A percentile compares a stretch with the other conserved stretches of the same genome.
Evolutionary conservation across 92 coral and sea anemone species (phyloP).

Genomic region (Parazoanthus swiftii): DNA sequence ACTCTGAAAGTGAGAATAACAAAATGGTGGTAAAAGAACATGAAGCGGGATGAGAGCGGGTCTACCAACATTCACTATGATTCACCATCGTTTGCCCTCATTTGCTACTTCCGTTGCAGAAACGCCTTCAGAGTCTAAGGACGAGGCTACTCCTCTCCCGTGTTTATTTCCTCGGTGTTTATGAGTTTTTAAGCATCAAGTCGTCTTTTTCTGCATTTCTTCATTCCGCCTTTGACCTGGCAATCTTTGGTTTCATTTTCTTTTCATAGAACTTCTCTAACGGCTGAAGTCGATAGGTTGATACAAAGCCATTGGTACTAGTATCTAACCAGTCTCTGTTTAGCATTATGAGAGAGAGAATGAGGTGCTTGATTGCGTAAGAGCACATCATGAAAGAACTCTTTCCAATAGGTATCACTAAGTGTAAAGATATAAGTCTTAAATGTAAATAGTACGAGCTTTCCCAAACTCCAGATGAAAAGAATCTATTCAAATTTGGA

Average conservation of each 20-base stretch:
- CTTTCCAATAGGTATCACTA: not conserved
- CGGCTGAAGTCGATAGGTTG: not conserved
- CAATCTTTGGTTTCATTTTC: not conserved
- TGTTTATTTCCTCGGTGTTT: too few relatives aligned
- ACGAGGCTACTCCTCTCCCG: too few relatives aligned
- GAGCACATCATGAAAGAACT: not conserved
- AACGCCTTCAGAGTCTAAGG: too few relatives aligned
- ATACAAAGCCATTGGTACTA: not conserved
- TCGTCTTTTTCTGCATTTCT: not conserved
- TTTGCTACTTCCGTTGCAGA: too few relatives aligned
- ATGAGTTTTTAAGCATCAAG: not conserved
- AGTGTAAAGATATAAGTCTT: not conserved
- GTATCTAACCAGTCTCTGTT: not conserved
- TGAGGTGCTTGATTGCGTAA: not conserved
- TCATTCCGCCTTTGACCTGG: not conserved
- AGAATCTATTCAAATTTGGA: not conserved
- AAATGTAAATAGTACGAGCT: conserved; percentile 34
- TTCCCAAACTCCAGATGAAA: conserved; percentile 18
- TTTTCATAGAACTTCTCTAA: not conserved
- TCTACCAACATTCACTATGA: not conserved
- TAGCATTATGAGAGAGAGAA: not conserved
- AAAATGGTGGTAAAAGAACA: too few relatives aligned
- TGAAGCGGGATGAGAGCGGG: too few relatives aligned
- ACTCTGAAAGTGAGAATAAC: too few relatives aligned
- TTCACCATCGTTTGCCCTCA: too few relatives aligned